These are phyloP conservation scores for Pantherophis guttatus DNA, from an alignment of 2,113 vertebrate genomes.

Conservation along the genomic window DNA sequence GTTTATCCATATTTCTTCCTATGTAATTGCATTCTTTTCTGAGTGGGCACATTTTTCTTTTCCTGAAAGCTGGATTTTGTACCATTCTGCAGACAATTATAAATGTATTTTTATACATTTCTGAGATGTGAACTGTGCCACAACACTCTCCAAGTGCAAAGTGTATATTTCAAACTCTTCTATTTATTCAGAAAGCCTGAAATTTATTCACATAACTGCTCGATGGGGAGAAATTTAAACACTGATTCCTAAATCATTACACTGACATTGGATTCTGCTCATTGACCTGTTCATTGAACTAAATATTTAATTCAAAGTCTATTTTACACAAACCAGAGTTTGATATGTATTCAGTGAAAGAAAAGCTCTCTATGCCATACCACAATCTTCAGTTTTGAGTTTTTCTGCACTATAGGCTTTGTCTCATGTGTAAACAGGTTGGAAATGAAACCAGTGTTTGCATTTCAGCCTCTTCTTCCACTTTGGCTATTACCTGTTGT, in stretches of 20 bases:
- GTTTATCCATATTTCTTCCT: not conserved
- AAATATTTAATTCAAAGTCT: not conserved
- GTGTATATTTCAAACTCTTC: not conserved
- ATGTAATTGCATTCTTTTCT: not conserved
- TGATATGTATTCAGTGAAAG: not conserved
- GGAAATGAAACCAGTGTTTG: not conserved
- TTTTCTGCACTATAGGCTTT: not conserved
- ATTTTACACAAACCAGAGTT: not conserved
- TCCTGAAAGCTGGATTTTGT: not conserved
- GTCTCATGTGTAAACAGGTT: not conserved
- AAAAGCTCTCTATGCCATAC: not conserved
- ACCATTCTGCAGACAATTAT: not conserved
- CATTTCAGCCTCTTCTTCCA: not conserved
- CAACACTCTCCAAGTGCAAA: not conserved
- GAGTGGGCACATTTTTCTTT: not conserved
- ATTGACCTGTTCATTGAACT: not conserved
- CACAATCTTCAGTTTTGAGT: not conserved
- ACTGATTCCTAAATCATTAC: not conserved
- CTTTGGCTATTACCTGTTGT: not conserved
- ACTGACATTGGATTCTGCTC: not conserved
- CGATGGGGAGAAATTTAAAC: not conserved
- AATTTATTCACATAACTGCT: not conserved
- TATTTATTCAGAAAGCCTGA: not conserved
- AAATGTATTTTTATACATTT: not conserved
- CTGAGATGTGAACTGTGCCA: not conserved